Evolutionary conservation across 2,797 vertebrate species (phyloP).

Genomic region (Garrulus glandarius): DNA sequence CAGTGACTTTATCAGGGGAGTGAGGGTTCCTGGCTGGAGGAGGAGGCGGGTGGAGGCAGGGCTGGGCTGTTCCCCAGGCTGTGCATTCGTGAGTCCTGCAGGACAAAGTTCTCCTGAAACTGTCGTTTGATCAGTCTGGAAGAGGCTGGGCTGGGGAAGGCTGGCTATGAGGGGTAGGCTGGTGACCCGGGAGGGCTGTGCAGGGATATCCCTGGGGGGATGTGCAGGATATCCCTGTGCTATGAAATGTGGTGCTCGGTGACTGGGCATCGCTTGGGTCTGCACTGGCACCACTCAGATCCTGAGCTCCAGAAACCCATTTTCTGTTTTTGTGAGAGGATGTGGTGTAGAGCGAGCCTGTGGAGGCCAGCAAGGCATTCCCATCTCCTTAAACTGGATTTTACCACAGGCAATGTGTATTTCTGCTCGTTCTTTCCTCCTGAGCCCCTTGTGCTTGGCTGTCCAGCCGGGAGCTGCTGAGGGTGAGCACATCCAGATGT

Average conservation of each 20-base stretch:
- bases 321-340: neutral
- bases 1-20: neutral
- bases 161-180: neutral
- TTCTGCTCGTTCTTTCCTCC: neutral
- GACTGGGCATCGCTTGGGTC: neutral
- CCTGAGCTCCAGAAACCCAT: neutral
- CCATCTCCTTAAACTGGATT: neutral
- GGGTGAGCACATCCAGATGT: neutral
- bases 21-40: neutral
- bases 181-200: no score
- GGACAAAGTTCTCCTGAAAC: neutral
- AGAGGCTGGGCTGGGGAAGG: neutral
- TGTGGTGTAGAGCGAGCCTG: accelerated
- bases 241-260: no score
- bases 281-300: neutral
- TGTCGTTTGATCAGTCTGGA: neutral
- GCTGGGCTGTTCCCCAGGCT: accelerated
- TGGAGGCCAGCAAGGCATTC: neutral
- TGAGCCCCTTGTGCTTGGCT: accelerated
- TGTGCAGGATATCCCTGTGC: neutral
- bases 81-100: neutral
- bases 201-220: neutral
- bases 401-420: accelerated
- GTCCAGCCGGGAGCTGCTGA: neutral
- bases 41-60: neutral